Conservation (phyloP, 1,140 invertebrate genomes). For the Thrips palmi region DNA sequence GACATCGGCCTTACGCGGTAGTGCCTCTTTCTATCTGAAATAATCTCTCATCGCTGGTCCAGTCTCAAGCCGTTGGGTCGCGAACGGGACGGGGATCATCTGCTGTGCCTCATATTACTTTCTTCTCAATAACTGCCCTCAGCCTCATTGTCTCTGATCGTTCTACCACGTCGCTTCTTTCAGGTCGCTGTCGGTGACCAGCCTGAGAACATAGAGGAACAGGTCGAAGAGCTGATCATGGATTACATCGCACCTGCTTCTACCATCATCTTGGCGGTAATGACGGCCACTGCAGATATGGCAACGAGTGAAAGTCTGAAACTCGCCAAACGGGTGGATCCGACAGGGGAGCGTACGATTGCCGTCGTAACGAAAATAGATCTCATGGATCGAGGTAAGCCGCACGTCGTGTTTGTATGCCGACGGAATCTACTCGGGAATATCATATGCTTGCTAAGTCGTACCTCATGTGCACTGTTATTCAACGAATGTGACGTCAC, state of each 20-base stretch:
- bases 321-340: constrained; percentile 40
- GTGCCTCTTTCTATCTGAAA: no score
- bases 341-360: constrained; percentile 41
- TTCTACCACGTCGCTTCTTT: constrained; percentile 40
- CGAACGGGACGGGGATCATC: no score
- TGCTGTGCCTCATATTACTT: no score
- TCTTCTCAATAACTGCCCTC: no score
- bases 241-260: constrained; percentile 32
- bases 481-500: no score
- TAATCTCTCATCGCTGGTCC: no score
- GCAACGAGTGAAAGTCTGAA: constrained; percentile 43
- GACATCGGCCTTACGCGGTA: no score
- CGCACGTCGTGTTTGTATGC: no score
- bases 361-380: constrained; percentile 59
- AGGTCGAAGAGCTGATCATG: constrained; percentile 36
- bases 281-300: constrained; percentile 43
- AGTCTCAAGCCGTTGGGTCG: no score
- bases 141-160: constrained; percentile 43
- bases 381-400: constrained; percentile 70
- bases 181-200: constrained; percentile 45
- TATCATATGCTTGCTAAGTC: no score
- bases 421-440: no score
- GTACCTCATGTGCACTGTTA: no score
- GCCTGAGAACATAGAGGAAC: constrained; percentile 36
- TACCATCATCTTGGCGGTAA: constrained; percentile 33